Evolutionary conservation across 35 echinoderm and acorn worm genomes (phyloP).

Genomic region (Ptychodera flava): DNA sequence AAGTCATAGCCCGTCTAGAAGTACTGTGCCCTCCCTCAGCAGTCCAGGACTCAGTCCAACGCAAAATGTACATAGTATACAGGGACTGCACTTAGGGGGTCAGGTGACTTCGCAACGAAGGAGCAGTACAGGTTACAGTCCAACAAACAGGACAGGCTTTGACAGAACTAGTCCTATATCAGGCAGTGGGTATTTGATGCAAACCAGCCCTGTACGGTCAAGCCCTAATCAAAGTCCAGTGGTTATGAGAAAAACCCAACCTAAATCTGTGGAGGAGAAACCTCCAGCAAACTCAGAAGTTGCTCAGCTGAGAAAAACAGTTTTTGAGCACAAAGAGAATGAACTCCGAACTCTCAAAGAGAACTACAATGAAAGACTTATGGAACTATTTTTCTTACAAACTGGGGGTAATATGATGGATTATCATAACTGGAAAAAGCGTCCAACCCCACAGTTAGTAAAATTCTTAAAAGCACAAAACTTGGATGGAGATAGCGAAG

Average conservation of each 20-base stretch:
- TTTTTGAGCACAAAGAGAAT: conserved; percentile 61
- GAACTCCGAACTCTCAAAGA: conserved; percentile 71
- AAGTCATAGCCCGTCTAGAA: background rate
- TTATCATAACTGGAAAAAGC: conserved; percentile 71
- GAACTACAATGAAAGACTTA: conserved; percentile 80
- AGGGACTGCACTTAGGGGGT: background rate
- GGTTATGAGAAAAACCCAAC: conserved; percentile 53
- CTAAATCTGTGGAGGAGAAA: conserved; percentile 22
- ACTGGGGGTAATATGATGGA: conserved; percentile 97
- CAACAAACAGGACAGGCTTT: conserved; percentile 13
- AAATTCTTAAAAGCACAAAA: conserved; percentile 56
- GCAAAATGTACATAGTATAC: conserved; percentile 2
- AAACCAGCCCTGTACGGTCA: conserved; percentile 74
- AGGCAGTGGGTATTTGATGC: conserved; percentile 17
- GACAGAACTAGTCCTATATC: conserved; percentile 55
- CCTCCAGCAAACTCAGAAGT: conserved; percentile 54
- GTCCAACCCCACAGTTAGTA: conserved; percentile 50
- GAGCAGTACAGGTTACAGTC: conserved; percentile 10
- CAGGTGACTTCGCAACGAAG: conserved; percentile 5
- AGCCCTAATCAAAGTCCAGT: conserved; percentile 83
- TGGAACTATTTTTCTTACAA: conserved; percentile 90
- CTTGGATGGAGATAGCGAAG: conserved; percentile 49
- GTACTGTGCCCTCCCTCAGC: conserved; percentile 8
- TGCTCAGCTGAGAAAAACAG: conserved; percentile 60
- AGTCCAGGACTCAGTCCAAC: conserved; percentile 40